phyloP scores from a whole-genome alignment of 1,140 invertebrate genomes.

The Bombus consobrinus region DNA sequence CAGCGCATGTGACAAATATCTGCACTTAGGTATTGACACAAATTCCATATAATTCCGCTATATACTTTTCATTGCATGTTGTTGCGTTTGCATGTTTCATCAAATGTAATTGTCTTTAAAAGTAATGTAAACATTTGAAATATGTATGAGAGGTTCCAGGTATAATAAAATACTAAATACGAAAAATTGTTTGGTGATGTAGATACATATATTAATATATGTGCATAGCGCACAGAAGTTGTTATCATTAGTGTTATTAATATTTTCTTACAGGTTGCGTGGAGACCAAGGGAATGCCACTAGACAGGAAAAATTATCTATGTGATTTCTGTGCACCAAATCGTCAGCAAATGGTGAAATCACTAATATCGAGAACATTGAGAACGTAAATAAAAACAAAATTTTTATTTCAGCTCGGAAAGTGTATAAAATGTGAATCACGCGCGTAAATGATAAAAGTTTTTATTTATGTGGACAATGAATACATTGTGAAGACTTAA shows the following conservation, averaged over 20 bases:
- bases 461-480: slow-evolving; percentile 47
- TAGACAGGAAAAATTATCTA: slow-evolving; percentile 79
- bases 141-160: slow-evolving; percentile 19
- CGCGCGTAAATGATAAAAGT: slow-evolving; percentile 44
- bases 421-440: slow-evolving; percentile 52
- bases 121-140: neutral
- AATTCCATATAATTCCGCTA: slow-evolving; percentile 69
- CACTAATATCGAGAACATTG: slow-evolving; percentile 75
- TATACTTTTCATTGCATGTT: slow-evolving; percentile 55
- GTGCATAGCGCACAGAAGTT: neutral
- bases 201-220: neutral
- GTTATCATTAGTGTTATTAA: neutral
- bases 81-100: slow-evolving; percentile 56
- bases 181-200: neutral
- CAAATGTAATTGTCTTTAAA: neutral
- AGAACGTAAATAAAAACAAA: slow-evolving; percentile 65
- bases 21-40: slow-evolving; percentile 83
- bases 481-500: slow-evolving; percentile 26
- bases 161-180: neutral
- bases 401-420: neutral
- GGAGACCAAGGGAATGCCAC: slow-evolving; percentile 77
- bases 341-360: slow-evolving; percentile 73
- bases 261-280: slow-evolving; percentile 75
- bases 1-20: slow-evolving; percentile 84
- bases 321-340: slow-evolving; percentile 79